Conservation (phyloP, 1,140 invertebrate genomes). For the Eufriesea mexicana region DNA sequence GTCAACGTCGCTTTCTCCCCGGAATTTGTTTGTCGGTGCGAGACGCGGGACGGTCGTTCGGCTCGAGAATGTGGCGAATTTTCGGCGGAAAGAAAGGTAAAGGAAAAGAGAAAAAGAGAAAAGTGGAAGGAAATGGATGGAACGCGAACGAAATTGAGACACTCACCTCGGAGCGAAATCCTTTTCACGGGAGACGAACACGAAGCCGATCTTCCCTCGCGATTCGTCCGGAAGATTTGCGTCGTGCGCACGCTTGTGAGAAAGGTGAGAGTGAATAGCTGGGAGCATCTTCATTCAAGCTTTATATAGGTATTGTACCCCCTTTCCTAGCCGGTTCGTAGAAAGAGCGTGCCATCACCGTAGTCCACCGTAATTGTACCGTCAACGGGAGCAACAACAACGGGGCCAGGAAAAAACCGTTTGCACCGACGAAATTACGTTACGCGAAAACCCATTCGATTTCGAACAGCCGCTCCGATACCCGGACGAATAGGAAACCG, state of each 20-base stretch:
- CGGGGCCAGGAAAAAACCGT: constrained; percentile 23
- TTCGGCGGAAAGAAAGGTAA: neutral
- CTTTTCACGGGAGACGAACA: constrained; percentile 48
- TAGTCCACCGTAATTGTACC: constrained; percentile 71
- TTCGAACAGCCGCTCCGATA: neutral
- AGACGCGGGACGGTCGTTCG: neutral
- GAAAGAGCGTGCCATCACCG: constrained; percentile 77
- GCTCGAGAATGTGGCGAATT: neutral
- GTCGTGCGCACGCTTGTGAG: constrained; percentile 72
- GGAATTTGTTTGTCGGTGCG: neutral
- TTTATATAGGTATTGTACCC: constrained; percentile 83
- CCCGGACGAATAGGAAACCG: neutral
- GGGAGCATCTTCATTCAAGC: constrained; percentile 82
- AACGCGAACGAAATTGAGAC: neutral
- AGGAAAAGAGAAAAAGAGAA: neutral
- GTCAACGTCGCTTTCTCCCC: constrained; percentile 1
- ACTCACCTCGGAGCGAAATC: constrained; percentile 62
- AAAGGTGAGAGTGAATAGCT: constrained; percentile 82
- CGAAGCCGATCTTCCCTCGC: constrained; percentile 63
- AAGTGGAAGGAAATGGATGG: neutral
- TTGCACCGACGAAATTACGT: constrained; percentile 48
- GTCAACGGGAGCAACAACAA: constrained; percentile 44
- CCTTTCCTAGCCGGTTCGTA: constrained; percentile 76
- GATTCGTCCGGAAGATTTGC: constrained; percentile 65
- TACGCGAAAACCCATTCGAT: neutral